phyloP scores from a whole-genome alignment of 1,140 invertebrate species.

The Dendrolimus punctatus region DNA sequence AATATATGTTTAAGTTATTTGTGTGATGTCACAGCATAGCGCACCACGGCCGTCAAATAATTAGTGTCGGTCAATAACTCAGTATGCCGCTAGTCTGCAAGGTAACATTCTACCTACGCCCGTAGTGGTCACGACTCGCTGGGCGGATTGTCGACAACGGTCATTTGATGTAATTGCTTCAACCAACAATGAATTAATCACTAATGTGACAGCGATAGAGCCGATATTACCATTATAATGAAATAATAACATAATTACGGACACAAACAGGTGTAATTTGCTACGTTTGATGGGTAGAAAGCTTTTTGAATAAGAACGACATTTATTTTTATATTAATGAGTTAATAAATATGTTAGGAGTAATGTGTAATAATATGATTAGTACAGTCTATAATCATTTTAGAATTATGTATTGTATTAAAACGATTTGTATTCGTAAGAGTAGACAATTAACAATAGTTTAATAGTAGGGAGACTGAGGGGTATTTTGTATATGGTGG shows the following conservation, averaged over 20 bases:
- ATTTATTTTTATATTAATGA: too few species aligned
- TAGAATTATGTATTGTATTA: too few species aligned
- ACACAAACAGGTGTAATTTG: constrained; percentile 26
- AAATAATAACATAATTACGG: constrained; percentile 35
- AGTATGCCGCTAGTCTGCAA: constrained; percentile 21
- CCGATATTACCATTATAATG: constrained; percentile 30
- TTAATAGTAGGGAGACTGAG: too few species aligned
- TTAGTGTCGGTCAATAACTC: constrained; percentile 49
- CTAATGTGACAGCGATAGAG: constrained; percentile 51
- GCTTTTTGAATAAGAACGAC: too few species aligned
- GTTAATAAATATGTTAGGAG: too few species aligned
- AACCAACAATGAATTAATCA: constrained; percentile 59
- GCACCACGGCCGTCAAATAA: constrained; percentile 40
- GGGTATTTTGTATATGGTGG: too few species aligned
- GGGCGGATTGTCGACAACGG: constrained; percentile 27
- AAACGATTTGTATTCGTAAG: too few species aligned
- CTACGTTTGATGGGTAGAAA: constrained; percentile 1
- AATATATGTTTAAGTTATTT: too few species aligned
- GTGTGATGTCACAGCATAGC: too few species aligned
- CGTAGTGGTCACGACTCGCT: constrained; percentile 39
- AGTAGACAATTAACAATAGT: too few species aligned
- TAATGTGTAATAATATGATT: too few species aligned
- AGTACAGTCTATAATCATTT: too few species aligned
- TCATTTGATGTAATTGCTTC: constrained; percentile 52
- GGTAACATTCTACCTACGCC: constrained; percentile 33